Evolutionary conservation across 2,113 vertebrate genomes (phyloP).

Genomic region (Rhinoderma darwinii): DNA sequence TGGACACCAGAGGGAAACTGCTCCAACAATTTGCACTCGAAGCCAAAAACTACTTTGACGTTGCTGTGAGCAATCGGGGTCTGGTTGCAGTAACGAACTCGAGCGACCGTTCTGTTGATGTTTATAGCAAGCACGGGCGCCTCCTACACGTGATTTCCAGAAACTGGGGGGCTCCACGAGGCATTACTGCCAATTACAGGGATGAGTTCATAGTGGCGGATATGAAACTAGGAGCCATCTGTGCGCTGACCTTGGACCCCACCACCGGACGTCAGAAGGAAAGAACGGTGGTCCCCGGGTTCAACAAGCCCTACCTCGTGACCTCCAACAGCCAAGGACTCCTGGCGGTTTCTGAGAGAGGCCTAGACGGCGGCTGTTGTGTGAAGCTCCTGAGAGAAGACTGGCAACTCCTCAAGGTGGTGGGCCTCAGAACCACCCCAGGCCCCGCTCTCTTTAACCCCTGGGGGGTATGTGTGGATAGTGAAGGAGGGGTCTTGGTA

Average conservation of each 20-base stretch:
- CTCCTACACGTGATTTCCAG: constrained; percentile 70
- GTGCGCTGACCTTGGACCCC: constrained; percentile 71
- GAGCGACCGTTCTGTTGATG: constrained; percentile 72
- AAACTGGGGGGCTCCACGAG: constrained; percentile 75
- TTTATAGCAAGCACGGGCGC: constrained; percentile 76
- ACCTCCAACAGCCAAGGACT: constrained; percentile 70
- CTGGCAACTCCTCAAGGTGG: constrained; percentile 74
- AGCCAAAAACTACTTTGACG: constrained; percentile 76
- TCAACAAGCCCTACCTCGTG: constrained; percentile 78
- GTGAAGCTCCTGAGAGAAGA: constrained; percentile 77
- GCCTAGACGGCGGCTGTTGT: constrained; percentile 71
- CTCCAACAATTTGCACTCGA: constrained; percentile 74
- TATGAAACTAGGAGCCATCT: constrained; percentile 74
- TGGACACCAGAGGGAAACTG: constrained; percentile 71
- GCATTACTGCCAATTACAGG: constrained; percentile 70
- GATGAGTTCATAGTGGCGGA: constrained; percentile 80
- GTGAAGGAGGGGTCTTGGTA: constrained; percentile 75
- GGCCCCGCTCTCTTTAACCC: constrained; percentile 74
- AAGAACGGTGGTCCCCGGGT: constrained; percentile 74
- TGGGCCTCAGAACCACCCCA: constrained; percentile 73
- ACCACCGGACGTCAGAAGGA: constrained; percentile 72
- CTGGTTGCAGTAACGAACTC: constrained; percentile 77
- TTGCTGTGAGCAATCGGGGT: constrained; percentile 77
- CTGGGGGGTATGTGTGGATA: constrained; percentile 79
- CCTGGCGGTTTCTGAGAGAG: constrained; percentile 76